Evolutionary conservation across 2,888 invertebrate genomes (phyloP).

Genomic region (Balanococcus diminutus): DNA sequence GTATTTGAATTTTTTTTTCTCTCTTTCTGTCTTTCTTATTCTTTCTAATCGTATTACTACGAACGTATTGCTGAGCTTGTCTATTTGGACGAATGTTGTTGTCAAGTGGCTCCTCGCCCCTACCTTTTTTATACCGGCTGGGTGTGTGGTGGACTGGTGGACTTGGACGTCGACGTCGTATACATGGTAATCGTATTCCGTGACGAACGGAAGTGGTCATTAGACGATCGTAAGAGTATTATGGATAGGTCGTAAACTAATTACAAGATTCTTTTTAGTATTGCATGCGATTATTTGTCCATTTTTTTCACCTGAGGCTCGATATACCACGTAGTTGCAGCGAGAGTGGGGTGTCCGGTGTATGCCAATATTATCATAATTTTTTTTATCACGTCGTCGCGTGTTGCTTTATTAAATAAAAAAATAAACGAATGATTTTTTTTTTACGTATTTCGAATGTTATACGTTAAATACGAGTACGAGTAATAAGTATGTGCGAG

Average conservation of each 20-base stretch:
- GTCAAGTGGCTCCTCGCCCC: not conserved
- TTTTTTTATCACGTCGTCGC: not conserved
- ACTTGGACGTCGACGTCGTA: not conserved
- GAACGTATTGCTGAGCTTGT: not conserved
- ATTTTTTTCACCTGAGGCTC: not conserved
- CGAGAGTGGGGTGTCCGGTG: not conserved
- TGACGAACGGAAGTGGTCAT: conserved; percentile 46
- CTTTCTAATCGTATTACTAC: not conserved
- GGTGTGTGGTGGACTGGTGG: too few species aligned
- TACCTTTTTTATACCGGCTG: not conserved
- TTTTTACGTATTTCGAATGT: too few species aligned
- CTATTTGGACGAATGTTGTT: conserved; percentile 17
- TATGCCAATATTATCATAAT: not conserved
- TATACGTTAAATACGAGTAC: too few species aligned
- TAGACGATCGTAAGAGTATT: not conserved
- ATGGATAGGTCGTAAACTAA: conserved; percentile 32
- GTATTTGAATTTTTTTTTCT: not conserved
- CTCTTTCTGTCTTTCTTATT: conserved; percentile 2
- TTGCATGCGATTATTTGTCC: not conserved
- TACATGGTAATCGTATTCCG: conserved; percentile 6
- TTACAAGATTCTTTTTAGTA: conserved; percentile 1
- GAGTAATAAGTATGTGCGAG: too few species aligned
- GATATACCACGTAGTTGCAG: too few species aligned
- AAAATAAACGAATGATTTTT: not conserved
- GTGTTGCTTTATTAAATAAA: conserved; percentile 5